phyloP scores from a whole-genome alignment of 2,888 invertebrate genomes.

The Timema podura region DNA sequence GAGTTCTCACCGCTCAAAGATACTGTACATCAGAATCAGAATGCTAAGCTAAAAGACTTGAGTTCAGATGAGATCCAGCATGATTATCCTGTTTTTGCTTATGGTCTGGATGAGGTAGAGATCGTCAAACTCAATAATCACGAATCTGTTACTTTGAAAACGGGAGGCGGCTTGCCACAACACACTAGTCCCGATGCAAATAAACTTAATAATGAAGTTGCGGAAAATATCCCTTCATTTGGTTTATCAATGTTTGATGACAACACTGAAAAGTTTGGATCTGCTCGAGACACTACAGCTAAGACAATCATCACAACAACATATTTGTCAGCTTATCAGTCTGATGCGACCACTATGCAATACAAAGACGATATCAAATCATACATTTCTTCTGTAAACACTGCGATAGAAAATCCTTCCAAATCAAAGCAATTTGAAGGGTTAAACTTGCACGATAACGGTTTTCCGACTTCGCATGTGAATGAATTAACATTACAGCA shows the following conservation, averaged over 20 bases:
- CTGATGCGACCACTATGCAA: slow-evolving; percentile 22
- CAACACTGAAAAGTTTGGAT: slow-evolving; percentile 4
- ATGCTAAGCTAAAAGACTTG: too few relatives aligned
- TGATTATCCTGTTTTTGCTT: slow-evolving; percentile 39
- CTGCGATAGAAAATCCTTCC: neutral
- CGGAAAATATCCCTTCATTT: slow-evolving; percentile 16
- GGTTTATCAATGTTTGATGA: neutral
- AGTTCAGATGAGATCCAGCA: slow-evolving; percentile 33
- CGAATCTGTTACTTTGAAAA: slow-evolving; percentile 30
- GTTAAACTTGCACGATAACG: slow-evolving; percentile 13
- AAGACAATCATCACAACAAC: slow-evolving; percentile 15
- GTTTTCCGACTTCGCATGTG: slow-evolving; percentile 21
- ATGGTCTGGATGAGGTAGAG: slow-evolving; percentile 47
- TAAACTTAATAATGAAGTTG: slow-evolving; percentile 31
- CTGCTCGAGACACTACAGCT: slow-evolving; percentile 19
- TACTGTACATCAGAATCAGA: slow-evolving; percentile 12
- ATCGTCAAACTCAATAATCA: slow-evolving; percentile 46
- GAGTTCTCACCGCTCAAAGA: slow-evolving; percentile 24
- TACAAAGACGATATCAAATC: slow-evolving; percentile 18
- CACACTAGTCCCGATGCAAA: slow-evolving; percentile 35
- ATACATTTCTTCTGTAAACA: neutral
- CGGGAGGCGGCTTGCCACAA: slow-evolving; percentile 24
- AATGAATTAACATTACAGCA: slow-evolving; percentile 23
- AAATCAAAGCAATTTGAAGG: neutral
- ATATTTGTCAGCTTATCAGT: slow-evolving; percentile 5